Evolutionary conservation across 2,113 vertebrate species (phyloP), one percentile per base, ranked within the genome.

Genomic region (Myrmophylax atrothorax): DNA sequence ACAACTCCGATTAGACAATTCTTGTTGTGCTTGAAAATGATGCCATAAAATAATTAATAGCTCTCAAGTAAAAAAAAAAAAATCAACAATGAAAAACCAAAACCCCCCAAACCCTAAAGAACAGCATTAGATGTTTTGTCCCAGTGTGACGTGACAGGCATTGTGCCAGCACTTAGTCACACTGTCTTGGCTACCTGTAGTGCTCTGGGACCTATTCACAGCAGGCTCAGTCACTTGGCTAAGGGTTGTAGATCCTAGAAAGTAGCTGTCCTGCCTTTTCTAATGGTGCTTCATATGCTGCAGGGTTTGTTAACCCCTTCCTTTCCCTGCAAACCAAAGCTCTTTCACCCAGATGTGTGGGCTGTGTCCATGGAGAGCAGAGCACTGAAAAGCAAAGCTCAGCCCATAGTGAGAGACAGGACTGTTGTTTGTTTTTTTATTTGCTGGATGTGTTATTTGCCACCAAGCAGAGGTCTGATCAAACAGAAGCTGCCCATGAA

Each of bases 231-330:
- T 84, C 31, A 25, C 37, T 84, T 86, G 59, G 33, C 86, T 76
- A 38, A 72, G 84, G 44, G 40, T 5, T 66, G 37, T 28, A 72
- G 83, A 73, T 80, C 70, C 86, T 89, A 74, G 87, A 92, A 96
- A 90, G 79, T 5, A 42, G 9, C 60, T 42, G 17, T 55, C 31
- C 60, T 87, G 24, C 53, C 64, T 88, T 76, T 79, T 64, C 35
- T 66, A 31, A 40, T 13, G 14, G 37, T 55, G 9, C 28, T 81
- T 81, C 69, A 20, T 86, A 47, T 74, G 7, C 56, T 78, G 74
- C 56, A 29, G 18, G 19, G 4, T 74, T 93, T 84, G 33, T 73
- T 74, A 74, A 74, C 40, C 6, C 13, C 16, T 86, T 58, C 62
- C 20, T 44, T 38, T 64, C 44, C 20, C 35, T 40, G 15, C 3